Evolutionary conservation across 2,888 invertebrate species (phyloP).

Genomic region (Cepaea hortensis): DNA sequence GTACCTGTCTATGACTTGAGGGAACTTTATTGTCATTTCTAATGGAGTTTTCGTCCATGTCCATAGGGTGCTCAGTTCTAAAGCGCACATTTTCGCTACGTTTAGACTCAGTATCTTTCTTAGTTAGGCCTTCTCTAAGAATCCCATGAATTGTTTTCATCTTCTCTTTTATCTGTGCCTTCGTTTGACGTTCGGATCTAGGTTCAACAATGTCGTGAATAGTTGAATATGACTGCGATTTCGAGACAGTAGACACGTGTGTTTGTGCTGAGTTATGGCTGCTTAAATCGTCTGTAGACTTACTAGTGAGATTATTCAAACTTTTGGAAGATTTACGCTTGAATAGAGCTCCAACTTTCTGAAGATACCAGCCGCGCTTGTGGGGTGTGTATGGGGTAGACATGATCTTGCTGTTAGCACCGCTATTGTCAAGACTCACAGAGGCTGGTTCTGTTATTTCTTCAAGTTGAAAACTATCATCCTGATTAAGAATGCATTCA

Average conservation of each 20-base stretch:
- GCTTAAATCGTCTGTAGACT: constrained; percentile 13
- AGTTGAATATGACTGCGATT: neutral
- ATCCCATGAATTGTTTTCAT: neutral
- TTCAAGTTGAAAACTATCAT: neutral
- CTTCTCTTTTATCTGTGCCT: neutral
- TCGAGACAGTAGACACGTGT: neutral
- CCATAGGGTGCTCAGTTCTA: too few relatives aligned
- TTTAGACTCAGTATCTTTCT: too few relatives aligned
- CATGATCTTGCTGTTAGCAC: neutral
- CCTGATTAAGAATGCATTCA: neutral
- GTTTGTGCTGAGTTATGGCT: neutral
- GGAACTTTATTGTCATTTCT: neutral
- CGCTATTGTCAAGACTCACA: too few relatives aligned
- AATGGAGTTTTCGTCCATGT: neutral
- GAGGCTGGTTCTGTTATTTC: neutral
- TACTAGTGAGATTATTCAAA: neutral
- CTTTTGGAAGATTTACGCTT: neutral
- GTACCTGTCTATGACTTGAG: neutral
- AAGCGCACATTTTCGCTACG: neutral
- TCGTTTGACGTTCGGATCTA: neutral
- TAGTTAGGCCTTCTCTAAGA: neutral
- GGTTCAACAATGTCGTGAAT: neutral
- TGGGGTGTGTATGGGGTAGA: neutral
- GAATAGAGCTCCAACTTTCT: constrained; percentile 15
- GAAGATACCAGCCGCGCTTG: constrained; percentile 2